Base-by-base conservation (phyloP, 2,113 vertebrate species). In the Xyrauchen texanus region DNA sequence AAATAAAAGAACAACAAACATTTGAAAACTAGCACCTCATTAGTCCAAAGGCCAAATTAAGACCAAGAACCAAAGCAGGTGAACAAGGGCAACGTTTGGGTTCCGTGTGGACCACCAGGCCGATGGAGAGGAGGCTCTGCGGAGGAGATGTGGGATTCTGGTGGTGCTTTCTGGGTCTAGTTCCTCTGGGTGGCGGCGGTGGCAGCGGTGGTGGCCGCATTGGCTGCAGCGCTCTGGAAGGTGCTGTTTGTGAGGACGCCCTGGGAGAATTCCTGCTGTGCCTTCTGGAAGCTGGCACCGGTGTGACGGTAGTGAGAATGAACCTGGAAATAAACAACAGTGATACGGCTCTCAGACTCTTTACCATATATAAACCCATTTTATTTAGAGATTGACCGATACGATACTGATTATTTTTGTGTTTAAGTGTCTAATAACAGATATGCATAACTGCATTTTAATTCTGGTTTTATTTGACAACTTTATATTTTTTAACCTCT, bases 251-350 rank as follows among this genome's bases (percentile, higher is more conserved):
- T 94, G 83, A 99, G 87, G 84, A 99, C 94, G 47, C 96, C 97
- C 82, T 98, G 96, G 12, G 97, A 98, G 78, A 99, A 96, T 67
- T 99, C 97, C 76, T 97, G 96, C 87, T 98, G 97, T 0, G 97
- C 97, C 85, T 97, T 95, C 45, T 97, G 95, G 92, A 99, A 99
- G 80, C 94, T 98, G 87, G 97, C 97, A 8, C 96, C 96, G 0
- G 96, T 96, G 53, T 93, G 93, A 11, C 97, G 96, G 70, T 98
- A 99, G 80, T 95, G 82, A 65, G 95, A 91, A 21, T 99, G 97
- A 57, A 97, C 96, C 97, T 98, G 88, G 42, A 75, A 62, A 49
- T 12, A 51, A 55, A 34, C 2, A 69, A 58, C 52, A 3, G 21
- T 34, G 21, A 34, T 34, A 34, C 3, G 21, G 21, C 21, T 34